Conservation (phyloP, 1,140 invertebrate genomes). For the Panagrolaimus sp. region DNA sequence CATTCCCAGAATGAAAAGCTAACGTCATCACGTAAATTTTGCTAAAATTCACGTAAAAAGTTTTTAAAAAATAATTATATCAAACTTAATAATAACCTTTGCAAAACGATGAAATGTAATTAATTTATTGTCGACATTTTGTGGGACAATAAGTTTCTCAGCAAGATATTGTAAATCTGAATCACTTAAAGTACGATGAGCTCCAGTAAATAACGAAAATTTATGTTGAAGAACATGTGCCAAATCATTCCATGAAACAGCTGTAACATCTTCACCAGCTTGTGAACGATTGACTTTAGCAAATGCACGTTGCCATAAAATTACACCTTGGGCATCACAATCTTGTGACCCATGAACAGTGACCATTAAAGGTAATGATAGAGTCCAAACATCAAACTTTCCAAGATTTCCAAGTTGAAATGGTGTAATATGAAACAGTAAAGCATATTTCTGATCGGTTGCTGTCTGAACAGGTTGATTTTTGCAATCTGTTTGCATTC, state of each 20-base stretch:
- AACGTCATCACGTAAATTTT: conserved; percentile 55
- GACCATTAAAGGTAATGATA: conserved; percentile 57
- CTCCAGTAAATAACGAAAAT: conserved; percentile 53
- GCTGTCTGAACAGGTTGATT: conserved; percentile 43
- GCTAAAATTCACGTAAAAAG: conserved; percentile 40
- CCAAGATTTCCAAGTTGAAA: conserved; percentile 57
- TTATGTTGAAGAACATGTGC: conserved; percentile 51
- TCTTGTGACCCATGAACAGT: conserved; percentile 58
- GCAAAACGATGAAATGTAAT: conserved; percentile 57
- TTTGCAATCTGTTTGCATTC: conserved; percentile 38
- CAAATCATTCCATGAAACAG: conserved; percentile 46
- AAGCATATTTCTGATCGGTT: conserved; percentile 58
- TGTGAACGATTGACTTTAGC: conserved; percentile 46
- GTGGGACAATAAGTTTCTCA: conserved; percentile 47
- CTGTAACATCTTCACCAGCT: conserved; percentile 38
- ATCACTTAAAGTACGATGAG: conserved; percentile 48
- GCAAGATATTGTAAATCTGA: conserved; percentile 48
- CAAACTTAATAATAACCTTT: conserved; percentile 33
- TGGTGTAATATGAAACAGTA: conserved; percentile 57
- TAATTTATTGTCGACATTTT: conserved; percentile 47
- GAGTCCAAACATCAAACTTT: conserved; percentile 58
- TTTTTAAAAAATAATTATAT: background rate
- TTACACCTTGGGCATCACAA: conserved; percentile 57
- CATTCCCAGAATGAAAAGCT: conserved; percentile 58
- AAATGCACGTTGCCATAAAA: conserved; percentile 57